Evolutionary conservation across 2,797 vertebrate genomes (phyloP).

Genomic region (Gymnocypris eckloni): DNA sequence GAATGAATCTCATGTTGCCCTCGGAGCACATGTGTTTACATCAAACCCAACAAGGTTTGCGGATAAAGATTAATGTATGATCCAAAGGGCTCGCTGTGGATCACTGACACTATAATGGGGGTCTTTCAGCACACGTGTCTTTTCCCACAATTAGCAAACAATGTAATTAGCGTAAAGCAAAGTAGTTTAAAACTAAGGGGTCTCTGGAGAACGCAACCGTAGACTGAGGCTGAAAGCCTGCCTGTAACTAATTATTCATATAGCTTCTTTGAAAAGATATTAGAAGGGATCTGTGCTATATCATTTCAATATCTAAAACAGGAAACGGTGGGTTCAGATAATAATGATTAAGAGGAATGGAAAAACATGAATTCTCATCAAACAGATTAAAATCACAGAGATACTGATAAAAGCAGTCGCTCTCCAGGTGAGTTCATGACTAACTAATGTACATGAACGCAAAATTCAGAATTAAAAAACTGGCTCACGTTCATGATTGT

Average conservation of each 20-base stretch:
- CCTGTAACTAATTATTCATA: conserved; percentile 47
- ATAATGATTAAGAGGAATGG: conserved; percentile 45
- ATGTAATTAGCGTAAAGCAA: conserved; percentile 51
- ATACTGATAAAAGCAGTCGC: neutral
- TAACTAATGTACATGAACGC: neutral
- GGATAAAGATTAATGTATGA: conserved; percentile 15
- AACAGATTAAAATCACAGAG: conserved; percentile 36
- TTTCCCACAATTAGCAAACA: conserved; percentile 45
- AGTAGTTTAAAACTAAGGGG: conserved; percentile 44
- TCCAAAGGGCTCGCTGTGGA: conserved; percentile 30
- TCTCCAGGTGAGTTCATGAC: neutral
- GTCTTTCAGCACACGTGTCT: conserved; percentile 26
- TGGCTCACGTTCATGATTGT: neutral
- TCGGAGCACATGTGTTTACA: conserved; percentile 12
- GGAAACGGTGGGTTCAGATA: conserved; percentile 19
- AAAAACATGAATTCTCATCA: conserved; percentile 31
- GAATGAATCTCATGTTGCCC: conserved; percentile 31
- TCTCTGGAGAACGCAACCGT: conserved; percentile 44
- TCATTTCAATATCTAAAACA: conserved; percentile 32
- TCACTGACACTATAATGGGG: conserved; percentile 30
- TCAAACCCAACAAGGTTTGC: conserved; percentile 29
- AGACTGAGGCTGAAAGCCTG: conserved; percentile 33
- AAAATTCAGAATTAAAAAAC: neutral
- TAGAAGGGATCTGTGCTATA: conserved; percentile 25
- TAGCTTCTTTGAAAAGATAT: conserved; percentile 51